Base-by-base conservation (phyloP, 2,888 invertebrate species). In the Proisotoma minuta region DNA sequence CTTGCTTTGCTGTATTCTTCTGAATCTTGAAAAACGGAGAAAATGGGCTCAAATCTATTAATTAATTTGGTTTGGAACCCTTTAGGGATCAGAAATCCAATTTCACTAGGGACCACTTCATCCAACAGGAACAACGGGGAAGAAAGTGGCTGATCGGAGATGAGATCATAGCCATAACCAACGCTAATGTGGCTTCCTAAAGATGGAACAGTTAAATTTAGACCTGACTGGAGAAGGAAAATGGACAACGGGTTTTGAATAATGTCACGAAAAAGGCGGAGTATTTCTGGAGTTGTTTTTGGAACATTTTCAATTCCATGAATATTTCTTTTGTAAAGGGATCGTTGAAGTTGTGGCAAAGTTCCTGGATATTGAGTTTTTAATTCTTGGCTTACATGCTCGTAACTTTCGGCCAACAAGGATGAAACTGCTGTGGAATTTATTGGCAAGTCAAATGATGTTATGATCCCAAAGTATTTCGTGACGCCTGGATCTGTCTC, bases 161-260 rank as follows among this genome's bases (percentile, higher is more conserved):
- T 26, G 1, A 67, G n/a, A 10, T 54, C 58, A 26, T 63, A 67
- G 0, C 63, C 61, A 1, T 34, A 57, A 4, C 66, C 66, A 2
- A 64, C 63, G 0, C 63, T 12, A 10, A 23, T 27, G 27, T 28
- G 12, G 8, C 22, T 18, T 3, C 23, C 10, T 12, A 63, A 64
- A 3, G 52, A 22, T 8, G 67, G 67, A 5, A 58, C 8, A 1
- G 64, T 64, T 4, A 67, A 5, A 20, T 62, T 64, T 12, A 67
- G 48, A 3, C 49, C 63, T n/a, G 34, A 27, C 18, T 60, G n/a
- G 12, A 67, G 56, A 15, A 67, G 29, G 39, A 20, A 47, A 5
- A 60, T 5, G 0, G 61, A 59, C 0, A 40, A 40, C 0, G 57
- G 59, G 27, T 67, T 64, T 2, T 57, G 20, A 18, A 57, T 52